These are phyloP conservation scores for Arbacia lixula DNA, from an alignment of 53 echinoderm and acorn worm species.

Conservation along the genomic window DNA sequence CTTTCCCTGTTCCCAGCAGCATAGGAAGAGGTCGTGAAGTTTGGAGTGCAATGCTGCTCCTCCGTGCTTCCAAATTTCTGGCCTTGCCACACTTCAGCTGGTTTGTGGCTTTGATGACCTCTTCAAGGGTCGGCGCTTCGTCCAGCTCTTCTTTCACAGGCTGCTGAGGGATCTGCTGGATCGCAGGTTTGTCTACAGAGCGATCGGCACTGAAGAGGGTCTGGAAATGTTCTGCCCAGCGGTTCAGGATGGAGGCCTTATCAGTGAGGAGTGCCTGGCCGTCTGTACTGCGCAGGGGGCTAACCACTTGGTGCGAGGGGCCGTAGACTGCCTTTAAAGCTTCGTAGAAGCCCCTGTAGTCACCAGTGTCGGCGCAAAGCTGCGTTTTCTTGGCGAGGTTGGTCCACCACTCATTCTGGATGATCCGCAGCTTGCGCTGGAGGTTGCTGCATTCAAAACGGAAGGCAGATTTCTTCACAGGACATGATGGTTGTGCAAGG, in stretches of 20 bases:
- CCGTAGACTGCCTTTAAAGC: constrained; percentile 65
- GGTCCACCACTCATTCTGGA: constrained; percentile 53
- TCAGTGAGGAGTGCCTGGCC: no score
- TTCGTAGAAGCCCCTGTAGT: constrained; percentile 48
- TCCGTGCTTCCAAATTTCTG: no score
- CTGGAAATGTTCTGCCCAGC: constrained; percentile 58
- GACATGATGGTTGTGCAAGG: constrained; percentile 30
- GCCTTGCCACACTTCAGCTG: constrained; percentile 57
- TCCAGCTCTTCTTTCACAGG: constrained; percentile 51
- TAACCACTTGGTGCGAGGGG: constrained; percentile 32
- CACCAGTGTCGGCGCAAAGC: constrained; percentile 48
- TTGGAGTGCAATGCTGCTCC: background rate
- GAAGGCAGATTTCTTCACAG: constrained; percentile 46
- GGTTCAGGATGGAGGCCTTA: constrained; percentile 36
- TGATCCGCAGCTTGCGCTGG: constrained; percentile 35
- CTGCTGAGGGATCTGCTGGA: constrained; percentile 30
- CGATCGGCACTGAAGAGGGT: constrained; percentile 45
- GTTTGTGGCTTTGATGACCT: constrained; percentile 46
- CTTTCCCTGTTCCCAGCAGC: constrained; percentile 58
- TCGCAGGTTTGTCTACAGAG: background rate
- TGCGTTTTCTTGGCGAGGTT: constrained; percentile 41
- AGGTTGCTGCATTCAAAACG: constrained; percentile 35
- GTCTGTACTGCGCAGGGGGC: constrained; percentile 45
- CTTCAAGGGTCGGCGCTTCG: constrained; percentile 22
- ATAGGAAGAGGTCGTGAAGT: constrained; percentile 37